These are phyloP conservation scores for Corapipo altera DNA, from an alignment of 2,113 vertebrate species.

Conservation along the genomic window DNA sequence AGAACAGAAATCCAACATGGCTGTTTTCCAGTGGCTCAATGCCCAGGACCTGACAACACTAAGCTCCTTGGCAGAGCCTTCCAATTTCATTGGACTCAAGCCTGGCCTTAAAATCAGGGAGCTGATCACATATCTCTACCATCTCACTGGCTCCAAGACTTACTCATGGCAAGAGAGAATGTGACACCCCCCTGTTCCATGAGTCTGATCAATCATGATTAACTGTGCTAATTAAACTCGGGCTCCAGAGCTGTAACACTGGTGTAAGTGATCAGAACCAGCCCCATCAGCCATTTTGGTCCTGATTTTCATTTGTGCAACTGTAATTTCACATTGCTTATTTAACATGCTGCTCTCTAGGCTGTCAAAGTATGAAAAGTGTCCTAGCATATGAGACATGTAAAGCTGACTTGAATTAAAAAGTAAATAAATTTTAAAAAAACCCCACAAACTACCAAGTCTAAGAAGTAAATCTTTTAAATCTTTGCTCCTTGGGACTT, in stretches of 20 bases:
- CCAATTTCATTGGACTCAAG: constrained; percentile 36
- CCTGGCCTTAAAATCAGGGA: constrained; percentile 45
- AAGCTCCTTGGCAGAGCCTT: constrained; percentile 33
- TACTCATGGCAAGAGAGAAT: neutral
- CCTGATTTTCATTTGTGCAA: neutral
- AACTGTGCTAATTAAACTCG: constrained; percentile 40
- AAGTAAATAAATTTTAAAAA: neutral
- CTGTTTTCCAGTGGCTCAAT: constrained; percentile 52
- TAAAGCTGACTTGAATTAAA: neutral
- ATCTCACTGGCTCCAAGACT: constrained; percentile 14
- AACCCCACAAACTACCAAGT: neutral
- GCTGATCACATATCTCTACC: constrained; percentile 3
- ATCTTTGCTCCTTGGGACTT: neutral
- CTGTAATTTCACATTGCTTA: neutral
- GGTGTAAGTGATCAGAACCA: neutral
- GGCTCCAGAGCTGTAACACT: neutral
- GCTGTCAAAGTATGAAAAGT: neutral
- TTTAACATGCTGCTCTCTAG: neutral
- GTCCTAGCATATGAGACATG: neutral
- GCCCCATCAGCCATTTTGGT: neutral
- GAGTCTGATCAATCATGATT: constrained; percentile 27
- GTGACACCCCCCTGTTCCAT: neutral
- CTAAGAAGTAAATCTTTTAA: neutral
- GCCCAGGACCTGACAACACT: constrained; percentile 58
- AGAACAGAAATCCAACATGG: constrained; percentile 1